Base-by-base conservation (phyloP, 1,140 invertebrate species). In the Rhynchophorus ferrugineus region DNA sequence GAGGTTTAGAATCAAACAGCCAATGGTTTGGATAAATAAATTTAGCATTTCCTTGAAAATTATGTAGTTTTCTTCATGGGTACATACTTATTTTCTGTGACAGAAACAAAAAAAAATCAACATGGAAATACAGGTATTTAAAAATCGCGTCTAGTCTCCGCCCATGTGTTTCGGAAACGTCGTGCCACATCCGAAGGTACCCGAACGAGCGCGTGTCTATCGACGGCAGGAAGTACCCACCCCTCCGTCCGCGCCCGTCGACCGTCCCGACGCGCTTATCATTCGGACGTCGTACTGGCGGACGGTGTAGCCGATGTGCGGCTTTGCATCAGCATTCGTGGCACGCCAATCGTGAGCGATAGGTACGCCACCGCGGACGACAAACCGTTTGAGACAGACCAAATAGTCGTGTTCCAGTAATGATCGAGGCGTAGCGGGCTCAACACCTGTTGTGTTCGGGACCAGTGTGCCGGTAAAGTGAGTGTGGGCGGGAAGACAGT, bases 301-400 rank as follows among this genome's bases (percentile, higher is more conserved):
- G 38, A 49, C 47, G 29, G 47, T 18, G 18, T 35, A 46, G 9
- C 21, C 29, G 48, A 43, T 29, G 48, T 50, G 38, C 37, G 37
- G 47, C 29, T 19, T 21, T 37, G 24, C n/a, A 24, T 37, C 21
- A 24, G 34, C 49, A 44, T n/a, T n/a, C n/a, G n/a, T n/a, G n/a
- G n/a, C n/a, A n/a, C n/a, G n/a, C n/a, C n/a, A n/a, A n/a, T n/a
- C n/a, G n/a, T n/a, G n/a, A n/a, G n/a, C n/a, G n/a, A n/a, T n/a
- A n/a, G n/a, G n/a, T n/a, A n/a, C n/a, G n/a, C n/a, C n/a, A n/a
- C n/a, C n/a, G n/a, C n/a, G n/a, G n/a, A n/a, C n/a, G n/a, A n/a
- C n/a, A n/a, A n/a, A n/a, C n/a, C n/a, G n/a, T n/a, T n/a, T n/a
- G 56, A 58, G 63, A 61, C 60, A 54, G 63, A 51, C 58, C 60